A percentile compares a stretch with the other conserved stretches of the same genome.
phyloP scores from a whole-genome alignment of 2,797 vertebrate genomes.

The Acanthurus tractus region DNA sequence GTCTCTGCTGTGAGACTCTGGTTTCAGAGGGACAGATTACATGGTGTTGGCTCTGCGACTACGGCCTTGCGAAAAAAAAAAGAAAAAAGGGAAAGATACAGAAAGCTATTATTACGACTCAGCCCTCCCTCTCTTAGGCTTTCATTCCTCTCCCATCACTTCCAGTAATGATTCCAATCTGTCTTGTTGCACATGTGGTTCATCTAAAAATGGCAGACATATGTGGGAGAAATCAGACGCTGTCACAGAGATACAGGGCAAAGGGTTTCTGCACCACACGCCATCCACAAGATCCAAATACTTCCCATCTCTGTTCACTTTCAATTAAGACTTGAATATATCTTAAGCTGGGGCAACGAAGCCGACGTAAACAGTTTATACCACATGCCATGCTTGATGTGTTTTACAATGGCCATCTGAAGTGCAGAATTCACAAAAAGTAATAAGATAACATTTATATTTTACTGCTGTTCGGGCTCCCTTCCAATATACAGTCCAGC shows the following conservation, averaged over 20 bases:
- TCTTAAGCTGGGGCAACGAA: constrained; percentile 22
- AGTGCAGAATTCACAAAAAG: constrained; percentile 40
- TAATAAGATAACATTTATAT: constrained; percentile 54
- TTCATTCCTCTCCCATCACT: constrained; percentile 72
- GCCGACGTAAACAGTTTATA: constrained; percentile 52
- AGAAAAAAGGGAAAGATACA: constrained; percentile 33
- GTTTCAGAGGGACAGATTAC: constrained; percentile 50
- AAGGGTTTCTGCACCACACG: constrained; percentile 19
- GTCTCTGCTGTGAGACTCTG: constrained; percentile 46
- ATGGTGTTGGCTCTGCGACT: constrained; percentile 35
- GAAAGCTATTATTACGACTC: constrained; percentile 64
- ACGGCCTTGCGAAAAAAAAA: constrained; percentile 13
- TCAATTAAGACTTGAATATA: constrained; percentile 43
- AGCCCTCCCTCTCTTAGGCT: constrained; percentile 33
- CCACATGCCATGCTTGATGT: constrained; percentile 40
- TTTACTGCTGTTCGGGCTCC: constrained; percentile 61
- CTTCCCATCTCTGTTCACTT: constrained; percentile 47
- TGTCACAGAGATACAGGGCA: constrained; percentile 36
- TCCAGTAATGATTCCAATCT: constrained; percentile 75
- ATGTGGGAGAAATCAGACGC: constrained; percentile 50
- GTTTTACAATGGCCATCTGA: constrained; percentile 44
- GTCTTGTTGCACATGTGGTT: constrained; percentile 65
- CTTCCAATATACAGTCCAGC: constrained; percentile 39
- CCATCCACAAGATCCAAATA: constrained; percentile 11
- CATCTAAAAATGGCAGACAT: constrained; percentile 69